phyloP scores from a whole-genome alignment of 2,888 invertebrate genomes.

The Parthenolecanium corni region DNA sequence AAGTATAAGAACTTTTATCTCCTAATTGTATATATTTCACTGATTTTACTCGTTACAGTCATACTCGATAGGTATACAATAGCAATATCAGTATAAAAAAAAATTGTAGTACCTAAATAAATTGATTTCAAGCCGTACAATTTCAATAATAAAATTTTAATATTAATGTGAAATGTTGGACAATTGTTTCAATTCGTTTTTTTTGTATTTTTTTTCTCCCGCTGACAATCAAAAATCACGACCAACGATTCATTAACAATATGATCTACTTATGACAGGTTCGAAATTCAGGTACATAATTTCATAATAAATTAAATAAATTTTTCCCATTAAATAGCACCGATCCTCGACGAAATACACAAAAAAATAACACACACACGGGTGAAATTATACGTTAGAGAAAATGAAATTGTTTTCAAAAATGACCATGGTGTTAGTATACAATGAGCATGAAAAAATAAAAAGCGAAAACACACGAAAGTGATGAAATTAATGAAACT shows the following conservation, averaged over 20 bases:
- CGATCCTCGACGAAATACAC: neutral
- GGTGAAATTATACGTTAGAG: no score
- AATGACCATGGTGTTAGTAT: no score
- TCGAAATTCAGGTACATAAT: neutral
- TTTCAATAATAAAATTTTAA: constrained; percentile 12
- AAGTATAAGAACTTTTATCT: constrained; percentile 6
- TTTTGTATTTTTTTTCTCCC: neutral
- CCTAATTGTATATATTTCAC: constrained; percentile 18
- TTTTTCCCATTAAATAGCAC: neutral
- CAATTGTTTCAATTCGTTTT: neutral
- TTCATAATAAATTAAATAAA: neutral
- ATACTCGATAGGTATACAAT: constrained; percentile 25
- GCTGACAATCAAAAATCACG: no score
- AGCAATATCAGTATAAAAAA: constrained; percentile 25
- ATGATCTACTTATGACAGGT: neutral
- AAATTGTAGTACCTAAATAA: constrained; percentile 2
- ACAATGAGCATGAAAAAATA: constrained; percentile 1
- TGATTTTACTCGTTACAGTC: constrained; percentile 18
- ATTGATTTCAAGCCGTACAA: constrained; percentile 24
- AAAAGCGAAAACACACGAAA: constrained; percentile 5
- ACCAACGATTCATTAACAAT: neutral
- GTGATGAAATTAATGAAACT: no score
- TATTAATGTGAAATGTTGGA: constrained; percentile 13
- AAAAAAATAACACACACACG: constrained; percentile 9
- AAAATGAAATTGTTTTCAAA: no score